A percentile compares a stretch with the other conserved stretches of the same genome.
These are phyloP conservation scores for Actinia tenebrosa DNA, from an alignment of 64 coral and sea anemone species.

Conservation along the genomic window DNA sequence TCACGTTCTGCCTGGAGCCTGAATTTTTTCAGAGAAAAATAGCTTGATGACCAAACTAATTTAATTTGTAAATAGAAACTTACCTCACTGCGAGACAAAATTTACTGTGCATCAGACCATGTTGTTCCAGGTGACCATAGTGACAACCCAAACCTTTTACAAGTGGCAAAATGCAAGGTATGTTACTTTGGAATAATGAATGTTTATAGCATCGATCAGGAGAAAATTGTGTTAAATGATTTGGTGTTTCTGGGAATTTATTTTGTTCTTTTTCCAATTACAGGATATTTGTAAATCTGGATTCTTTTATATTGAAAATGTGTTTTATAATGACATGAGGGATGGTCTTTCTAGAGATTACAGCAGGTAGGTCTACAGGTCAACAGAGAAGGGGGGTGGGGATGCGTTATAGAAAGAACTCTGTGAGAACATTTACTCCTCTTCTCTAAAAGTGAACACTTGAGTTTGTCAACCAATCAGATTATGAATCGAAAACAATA, in stretches of 20 bases:
- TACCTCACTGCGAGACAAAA: conserved; percentile 88
- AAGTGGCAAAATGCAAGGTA: conserved; percentile 51
- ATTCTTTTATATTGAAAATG: conserved; percentile 92
- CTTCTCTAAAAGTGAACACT: no score
- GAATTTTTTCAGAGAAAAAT: no score
- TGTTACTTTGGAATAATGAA: neutral
- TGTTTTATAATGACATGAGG: conserved; percentile 95
- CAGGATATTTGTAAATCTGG: conserved; percentile 95
- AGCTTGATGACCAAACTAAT: no score
- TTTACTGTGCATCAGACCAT: conserved; percentile 76
- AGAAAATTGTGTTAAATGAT: neutral
- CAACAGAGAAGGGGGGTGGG: no score
- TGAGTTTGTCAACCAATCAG: no score
- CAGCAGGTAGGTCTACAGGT: conserved; percentile 57
- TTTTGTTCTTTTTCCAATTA: conserved; percentile 9
- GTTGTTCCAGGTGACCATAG: conserved; percentile 94
- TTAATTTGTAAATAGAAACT: conserved; percentile 42
- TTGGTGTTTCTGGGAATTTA: no score
- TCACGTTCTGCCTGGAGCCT: no score
- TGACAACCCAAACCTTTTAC: conserved; percentile 61
- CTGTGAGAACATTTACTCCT: no score
- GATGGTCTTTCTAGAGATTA: conserved; percentile 84
- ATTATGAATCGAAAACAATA: no score
- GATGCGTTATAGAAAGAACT: no score
- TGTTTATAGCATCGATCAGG: neutral